Evolutionary conservation across 2,888 invertebrate species (phyloP).

Genomic region (Polydrusus pterygomalis): DNA sequence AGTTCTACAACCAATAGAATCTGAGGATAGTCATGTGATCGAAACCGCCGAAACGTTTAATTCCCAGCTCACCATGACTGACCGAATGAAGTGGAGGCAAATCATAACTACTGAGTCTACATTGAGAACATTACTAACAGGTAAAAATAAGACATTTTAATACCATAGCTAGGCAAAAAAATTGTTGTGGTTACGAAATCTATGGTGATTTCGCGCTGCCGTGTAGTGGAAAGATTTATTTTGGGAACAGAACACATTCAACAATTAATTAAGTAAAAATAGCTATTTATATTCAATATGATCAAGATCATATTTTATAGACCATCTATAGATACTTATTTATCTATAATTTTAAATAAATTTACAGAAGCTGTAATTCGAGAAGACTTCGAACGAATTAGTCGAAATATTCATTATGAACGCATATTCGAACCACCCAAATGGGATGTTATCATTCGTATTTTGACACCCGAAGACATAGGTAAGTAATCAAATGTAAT

Average conservation of each 20-base stretch:
- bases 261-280: no score
- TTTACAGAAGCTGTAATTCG: slow-evolving; percentile 85
- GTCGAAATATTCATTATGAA: slow-evolving; percentile 86
- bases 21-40: slow-evolving; percentile 78
- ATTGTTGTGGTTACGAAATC: no score
- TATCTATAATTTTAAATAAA: slow-evolving; percentile 4
- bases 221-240: no score
- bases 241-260: no score
- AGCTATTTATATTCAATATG: no score
- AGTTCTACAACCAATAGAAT: slow-evolving; percentile 85
- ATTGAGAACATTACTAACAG: slow-evolving; percentile 84
- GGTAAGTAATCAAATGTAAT: slow-evolving; percentile 22
- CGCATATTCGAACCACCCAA: slow-evolving; percentile 90
- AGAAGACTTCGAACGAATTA: slow-evolving; percentile 91
- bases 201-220: no score
- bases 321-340: neutral
- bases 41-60: slow-evolving; percentile 73
- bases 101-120: slow-evolving; percentile 93
- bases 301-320: no score
- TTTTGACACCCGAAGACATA: slow-evolving; percentile 75
- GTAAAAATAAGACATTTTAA: slow-evolving; percentile 7
- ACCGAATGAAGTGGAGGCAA: slow-evolving; percentile 91
- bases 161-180: no score
- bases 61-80: slow-evolving; percentile 83
- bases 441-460: slow-evolving; percentile 93